Base-by-base conservation (phyloP, 2,797 vertebrate genomes). In the Coracias cyanogaster region DNA sequence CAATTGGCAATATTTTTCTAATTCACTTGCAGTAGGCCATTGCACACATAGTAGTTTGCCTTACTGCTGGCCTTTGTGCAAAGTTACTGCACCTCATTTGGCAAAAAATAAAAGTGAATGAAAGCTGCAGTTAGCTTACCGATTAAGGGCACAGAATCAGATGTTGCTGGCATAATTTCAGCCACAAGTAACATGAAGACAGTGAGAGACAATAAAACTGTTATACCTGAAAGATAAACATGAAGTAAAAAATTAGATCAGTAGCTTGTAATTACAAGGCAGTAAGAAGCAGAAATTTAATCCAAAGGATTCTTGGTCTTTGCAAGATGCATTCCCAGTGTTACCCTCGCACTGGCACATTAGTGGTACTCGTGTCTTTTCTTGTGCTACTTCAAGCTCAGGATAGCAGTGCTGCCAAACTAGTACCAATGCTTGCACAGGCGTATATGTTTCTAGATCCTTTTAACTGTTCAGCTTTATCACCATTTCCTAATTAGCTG, bases 171-270 rank as follows among this genome's bases (percentile, higher is more conserved):
- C 99, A 99, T 99, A 93, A 99, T 99, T 97, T 99, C 99, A 60
- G 99, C 99, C 79, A 99, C 99, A 35, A 99, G 98, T 82, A 99
- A 98, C 99, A 99, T 99, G 91, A 99, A 99, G 95, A 99, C 99
- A 5, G 99, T 99, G 58, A 99, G 98, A 24, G 99, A 99, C 61
- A 99, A 98, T 82, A 99, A 97, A 82, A 99, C 99, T 0, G 99
- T 99, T 91, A 99, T 99, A 90, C 99, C 99, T 99, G 97, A 51
- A 97, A 97, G 78, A 89, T 16, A 94, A 97, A 82, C 11, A 74
- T 24, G 54, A 29, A 58, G 15, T 22, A 54, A 14, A 26, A 86
- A 31, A 74, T 70, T 22, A 58, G 41, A 54, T 72, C 26, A 66
- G 45, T n/a, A 60, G 19, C 19, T 90, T 39, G 31, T 60, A 69